A percentile compares a stretch with the other conserved stretches of the same genome.
Conservation (phyloP, 2,113 vertebrate species). For the Mixornis gularis region DNA sequence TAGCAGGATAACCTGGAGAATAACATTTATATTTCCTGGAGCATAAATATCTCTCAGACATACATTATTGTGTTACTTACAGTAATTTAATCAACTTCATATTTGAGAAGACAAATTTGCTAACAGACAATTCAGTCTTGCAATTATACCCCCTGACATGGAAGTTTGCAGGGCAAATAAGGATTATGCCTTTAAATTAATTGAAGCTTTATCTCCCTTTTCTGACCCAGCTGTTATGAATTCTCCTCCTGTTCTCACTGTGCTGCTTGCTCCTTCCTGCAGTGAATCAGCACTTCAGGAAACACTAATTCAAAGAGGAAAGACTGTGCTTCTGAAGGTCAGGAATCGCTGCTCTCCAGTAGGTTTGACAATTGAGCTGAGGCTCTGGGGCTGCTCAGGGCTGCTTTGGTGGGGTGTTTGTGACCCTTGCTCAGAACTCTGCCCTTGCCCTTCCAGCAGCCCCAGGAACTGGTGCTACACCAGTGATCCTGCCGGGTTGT, state of each 20-base stretch:
- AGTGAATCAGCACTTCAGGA: conserved; percentile 58
- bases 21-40: conserved; percentile 31
- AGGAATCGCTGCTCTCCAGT: not conserved
- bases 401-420: not conserved
- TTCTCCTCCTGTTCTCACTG: conserved; percentile 41
- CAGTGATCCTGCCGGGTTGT: not conserved
- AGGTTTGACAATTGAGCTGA: not conserved
- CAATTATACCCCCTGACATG: not conserved
- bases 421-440: not conserved
- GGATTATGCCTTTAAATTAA: conserved; percentile 44
- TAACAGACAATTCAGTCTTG: conserved; percentile 17
- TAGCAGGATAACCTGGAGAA: not conserved
- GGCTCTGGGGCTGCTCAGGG: not conserved
- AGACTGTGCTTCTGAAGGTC: conserved; percentile 18
- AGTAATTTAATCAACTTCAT: conserved; percentile 36
- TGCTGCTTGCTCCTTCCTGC: conserved; percentile 31
- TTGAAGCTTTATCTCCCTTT: conserved; percentile 31
- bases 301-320: conserved; percentile 48
- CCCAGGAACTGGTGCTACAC: not conserved
- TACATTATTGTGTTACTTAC: not conserved
- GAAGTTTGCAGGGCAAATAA: conserved; percentile 25
- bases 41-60: not conserved
- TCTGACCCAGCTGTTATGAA: conserved; percentile 26
- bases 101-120: conserved; percentile 41
- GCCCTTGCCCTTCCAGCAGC: not conserved